Evolutionary conservation across 2,113 vertebrate species (phyloP).

Genomic region (Noturus placidus): DNA sequence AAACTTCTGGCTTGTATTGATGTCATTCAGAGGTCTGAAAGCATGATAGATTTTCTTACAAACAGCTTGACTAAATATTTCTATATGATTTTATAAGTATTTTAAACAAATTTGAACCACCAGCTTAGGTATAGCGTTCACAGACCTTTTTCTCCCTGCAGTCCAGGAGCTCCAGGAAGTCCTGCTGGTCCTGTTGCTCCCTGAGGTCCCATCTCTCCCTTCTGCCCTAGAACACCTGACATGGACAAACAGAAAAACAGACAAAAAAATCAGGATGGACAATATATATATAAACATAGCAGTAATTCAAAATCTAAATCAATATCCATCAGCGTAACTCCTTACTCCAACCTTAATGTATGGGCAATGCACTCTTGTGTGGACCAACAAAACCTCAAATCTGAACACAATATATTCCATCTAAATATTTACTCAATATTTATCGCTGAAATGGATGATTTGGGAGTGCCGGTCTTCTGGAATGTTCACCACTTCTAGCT

Average conservation of each 20-base stretch:
- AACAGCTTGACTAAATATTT: neutral
- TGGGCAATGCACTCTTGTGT: neutral
- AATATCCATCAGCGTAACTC: constrained; percentile 6
- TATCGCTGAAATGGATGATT: constrained; percentile 28
- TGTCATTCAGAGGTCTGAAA: neutral
- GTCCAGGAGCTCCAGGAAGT: constrained; percentile 74
- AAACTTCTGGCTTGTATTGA: neutral
- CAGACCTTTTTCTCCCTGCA: constrained; percentile 83
- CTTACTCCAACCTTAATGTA: constrained; percentile 16
- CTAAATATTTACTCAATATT: constrained; percentile 29
- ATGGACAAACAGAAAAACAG: constrained; percentile 27
- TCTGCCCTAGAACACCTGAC: constrained; percentile 79
- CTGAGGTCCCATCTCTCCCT: constrained; percentile 73
- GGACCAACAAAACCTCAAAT: constrained; percentile 2
- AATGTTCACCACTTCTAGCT: constrained; percentile 35
- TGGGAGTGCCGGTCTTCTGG: constrained; percentile 33
- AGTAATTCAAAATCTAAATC: constrained; percentile 6
- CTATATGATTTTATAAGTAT: neutral
- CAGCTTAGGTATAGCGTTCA: neutral
- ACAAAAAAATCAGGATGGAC: neutral
- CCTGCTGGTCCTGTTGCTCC: constrained; percentile 75
- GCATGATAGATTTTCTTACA: neutral
- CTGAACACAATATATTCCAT: constrained; percentile 23
- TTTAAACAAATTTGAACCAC: neutral
- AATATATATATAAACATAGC: neutral